A percentile compares a stretch with the other conserved stretches of the same genome.
phyloP scores from a whole-genome alignment of 2,888 invertebrate genomes.

The Orthosia cruda region DNA sequence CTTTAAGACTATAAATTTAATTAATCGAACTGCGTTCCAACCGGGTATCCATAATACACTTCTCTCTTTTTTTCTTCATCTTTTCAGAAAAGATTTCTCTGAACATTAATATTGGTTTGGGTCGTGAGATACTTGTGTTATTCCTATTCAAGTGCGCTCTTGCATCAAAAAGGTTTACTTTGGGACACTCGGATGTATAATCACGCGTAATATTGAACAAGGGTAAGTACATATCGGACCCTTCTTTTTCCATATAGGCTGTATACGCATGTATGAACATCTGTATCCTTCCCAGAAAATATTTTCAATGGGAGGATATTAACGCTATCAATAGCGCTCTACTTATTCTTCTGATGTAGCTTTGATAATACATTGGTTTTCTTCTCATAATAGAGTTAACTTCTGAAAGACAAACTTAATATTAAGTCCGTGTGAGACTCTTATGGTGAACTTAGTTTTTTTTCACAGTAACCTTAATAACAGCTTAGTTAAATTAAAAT shows the following conservation, averaged over 20 bases:
- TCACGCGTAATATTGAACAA: slow-evolving; percentile 20
- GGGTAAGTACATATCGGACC: not conserved
- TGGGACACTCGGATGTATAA: slow-evolving; percentile 25
- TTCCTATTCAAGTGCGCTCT: slow-evolving; percentile 29
- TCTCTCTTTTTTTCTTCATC: not conserved
- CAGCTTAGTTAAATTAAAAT: too few species aligned
- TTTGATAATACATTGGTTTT: not conserved
- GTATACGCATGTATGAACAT: slow-evolving; percentile 14
- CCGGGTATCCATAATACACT: too few species aligned
- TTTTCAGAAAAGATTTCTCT: not conserved
- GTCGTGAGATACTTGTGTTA: not conserved
- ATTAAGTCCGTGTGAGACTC: too few species aligned
- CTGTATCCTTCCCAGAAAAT: not conserved
- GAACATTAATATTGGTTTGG: slow-evolving; percentile 4
- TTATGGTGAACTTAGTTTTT: too few species aligned
- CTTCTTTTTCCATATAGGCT: not conserved
- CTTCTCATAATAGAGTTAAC: too few species aligned
- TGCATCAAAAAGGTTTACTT: slow-evolving; percentile 42
- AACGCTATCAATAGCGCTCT: not conserved
- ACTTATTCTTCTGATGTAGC: not conserved
- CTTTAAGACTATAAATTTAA: too few species aligned
- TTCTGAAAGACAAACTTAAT: too few species aligned
- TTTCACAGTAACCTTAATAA: too few species aligned
- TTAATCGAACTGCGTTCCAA: too few species aligned
- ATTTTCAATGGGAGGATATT: not conserved